Base-by-base conservation (phyloP, 2,797 vertebrate genomes). In the Pithecia hirsuta region DNA sequence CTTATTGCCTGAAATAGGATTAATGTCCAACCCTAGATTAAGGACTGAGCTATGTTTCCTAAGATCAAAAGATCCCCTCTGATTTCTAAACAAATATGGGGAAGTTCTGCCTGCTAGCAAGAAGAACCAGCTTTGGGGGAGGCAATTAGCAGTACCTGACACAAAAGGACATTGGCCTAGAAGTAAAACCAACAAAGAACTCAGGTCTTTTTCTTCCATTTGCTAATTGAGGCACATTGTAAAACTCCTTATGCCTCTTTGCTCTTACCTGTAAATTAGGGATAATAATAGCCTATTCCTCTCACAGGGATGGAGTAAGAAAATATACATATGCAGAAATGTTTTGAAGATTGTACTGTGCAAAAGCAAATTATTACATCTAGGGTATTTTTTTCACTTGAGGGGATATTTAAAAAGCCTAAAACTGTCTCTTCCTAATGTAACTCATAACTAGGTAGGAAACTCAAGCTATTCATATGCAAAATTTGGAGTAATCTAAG, bases 361-460 rank as follows among this genome's bases (percentile, higher is more conserved):
- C 86, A 96, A 90, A 96, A 79, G 75, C 22, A 96, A 95, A 93
- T 94, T 93, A 96, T 95, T 96, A 81, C 95, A 86, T 94, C 93
- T 93, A 96, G 52, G 67, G 5, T 8, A 81, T 20, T 91, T 96
- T 95, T 93, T 93, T 89, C 74, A 95, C 96, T 92, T 59, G 75
- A 79, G 22, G 26, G 33, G 8, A 44, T 76, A 89, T 81, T 91
- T 93, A 57, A 93, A 20, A 92, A 83, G 50, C 85, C 48, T 81
- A 91, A 97, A 96, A 90, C 50, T 57, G 7, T 95, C 57, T 95
- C 30, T 79, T 86, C 48, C 22, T 92, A 46, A 70, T 44, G 61
- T 89, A 96, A 85, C 59, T 39, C 33, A 30, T 55, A 80, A 83
- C 39, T 44, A 59, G 64, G 39, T 88, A 83, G 67, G 39, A 94